Evolutionary conservation across 2,888 invertebrate genomes (phyloP), one percentile per base, ranked within the genome.

Genomic region (Conops quadrifasciatus): DNA sequence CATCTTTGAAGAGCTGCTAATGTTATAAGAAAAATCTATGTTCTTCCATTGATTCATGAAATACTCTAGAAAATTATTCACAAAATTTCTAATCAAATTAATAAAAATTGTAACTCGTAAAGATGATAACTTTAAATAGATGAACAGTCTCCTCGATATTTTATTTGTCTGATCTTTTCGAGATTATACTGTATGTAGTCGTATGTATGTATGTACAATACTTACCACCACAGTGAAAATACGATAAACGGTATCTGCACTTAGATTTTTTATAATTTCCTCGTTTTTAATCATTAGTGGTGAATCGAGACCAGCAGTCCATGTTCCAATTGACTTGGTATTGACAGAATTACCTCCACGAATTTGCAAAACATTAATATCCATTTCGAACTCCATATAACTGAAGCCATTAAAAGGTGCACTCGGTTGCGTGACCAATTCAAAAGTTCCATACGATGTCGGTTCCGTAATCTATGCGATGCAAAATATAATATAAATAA

Each of bases 181-280:
- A 56, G 21, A n/a, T n/a, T 19, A 24, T 53, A 4, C 7, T n/a
- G n/a, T n/a, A n/a, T n/a, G n/a, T n/a, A 53, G 1, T 43, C 21
- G 19, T 11, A 21, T 53, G 21, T 24, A 53, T 21, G 51, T n/a
- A 19, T 53, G 21, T 21, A 53, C 2, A 53, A 7, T 53, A 88
- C 89, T 87, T 87, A 95, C 95, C 88, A 92, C 89, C 30, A 95
- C 92, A 0, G 95, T 94, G 64, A 93, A 93, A 67, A 97, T 91
- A 76, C 94, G 89, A 86, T 96, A 96, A n/a, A 93, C 93, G 43
- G 92, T 90, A 78, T 93, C 91, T 3, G 94, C 94, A 0, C 92
- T 92, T 77, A 93, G 91, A 84, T 92, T 93, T 77, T 88, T 89
- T 88, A 93, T 90, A 66, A 89, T 89, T 76, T 88, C 88, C 59